These are phyloP conservation scores for Betta splendens DNA, from an alignment of 2,797 vertebrate genomes.

Conservation along the genomic window DNA sequence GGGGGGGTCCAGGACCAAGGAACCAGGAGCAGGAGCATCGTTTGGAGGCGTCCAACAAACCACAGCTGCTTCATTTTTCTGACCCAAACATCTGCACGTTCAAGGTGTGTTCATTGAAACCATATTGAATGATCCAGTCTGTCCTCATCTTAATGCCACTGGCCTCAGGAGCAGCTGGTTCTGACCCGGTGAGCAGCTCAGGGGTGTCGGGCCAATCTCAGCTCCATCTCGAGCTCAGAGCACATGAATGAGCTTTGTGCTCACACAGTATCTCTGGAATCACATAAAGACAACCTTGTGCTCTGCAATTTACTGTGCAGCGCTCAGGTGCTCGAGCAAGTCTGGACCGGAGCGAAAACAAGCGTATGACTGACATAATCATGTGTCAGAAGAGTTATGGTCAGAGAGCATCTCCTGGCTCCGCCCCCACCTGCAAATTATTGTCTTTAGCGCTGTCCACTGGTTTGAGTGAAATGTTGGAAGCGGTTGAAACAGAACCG, in stretches of 20 bases:
- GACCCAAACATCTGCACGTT: constrained; percentile 55
- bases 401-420: constrained; percentile 64
- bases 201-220: constrained; percentile 77
- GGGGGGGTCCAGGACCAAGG: constrained; percentile 61
- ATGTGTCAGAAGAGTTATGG: constrained; percentile 86
- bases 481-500: constrained; percentile 51
- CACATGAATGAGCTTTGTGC: constrained; percentile 71
- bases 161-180: too few species aligned
- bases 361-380: constrained; percentile 84
- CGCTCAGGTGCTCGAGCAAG: constrained; percentile 83
- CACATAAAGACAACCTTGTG: constrained; percentile 82
- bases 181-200: too few species aligned
- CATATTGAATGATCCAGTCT: constrained; percentile 42
- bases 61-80: constrained; percentile 56
- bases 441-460: constrained; percentile 75
- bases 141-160: constrained; percentile 58
- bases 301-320: constrained; percentile 80
- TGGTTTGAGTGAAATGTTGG: constrained; percentile 68
- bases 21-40: constrained; percentile 71
- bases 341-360: constrained; percentile 85
- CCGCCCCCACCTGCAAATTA: constrained; percentile 74
- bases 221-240: constrained; percentile 70
- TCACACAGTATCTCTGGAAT: constrained; percentile 77
- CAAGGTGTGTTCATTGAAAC: constrained; percentile 60
- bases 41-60: constrained; percentile 51